Evolutionary conservation across 1,140 invertebrate species (phyloP), one percentile per base, ranked within the genome.

Genomic region (Vollenhovia emeryi): DNA sequence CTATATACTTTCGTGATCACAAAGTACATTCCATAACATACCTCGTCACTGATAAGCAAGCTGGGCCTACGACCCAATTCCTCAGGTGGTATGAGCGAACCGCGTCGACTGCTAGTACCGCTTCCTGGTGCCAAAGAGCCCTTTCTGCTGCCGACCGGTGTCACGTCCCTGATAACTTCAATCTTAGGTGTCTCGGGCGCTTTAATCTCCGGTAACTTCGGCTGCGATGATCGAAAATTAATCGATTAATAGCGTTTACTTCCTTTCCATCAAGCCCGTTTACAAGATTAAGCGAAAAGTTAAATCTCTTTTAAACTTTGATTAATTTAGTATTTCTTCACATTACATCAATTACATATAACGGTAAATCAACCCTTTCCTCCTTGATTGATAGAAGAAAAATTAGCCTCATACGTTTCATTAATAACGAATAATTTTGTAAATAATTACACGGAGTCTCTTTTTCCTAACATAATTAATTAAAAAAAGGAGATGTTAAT

Each of bases 31-130:
- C 79, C 85, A 85, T 89, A 90, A 91, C 94, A 95, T 97, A 99
- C 98, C 97, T 99, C 98, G 95, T 99, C 98, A 94, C 98, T 98
- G 93, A 99, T 98, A 91, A 98, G 97, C 86, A 98, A 96, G 91
- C 98, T 98, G 84, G 98, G 97, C 89, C 98, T 96, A 90, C 98
- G 96, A 89, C 97, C 97, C 94, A 97, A 97, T 93, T 97, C 97
- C 92, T 98, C 98, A 11, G 97, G 97, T 59, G 97, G 97, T 93
- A 98, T 97, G 62, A 98, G 96, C 13, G 98, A 98, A 33, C 98
- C 98, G 90, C 98, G 95, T 86, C 98, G 95, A 92, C 97, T 97
- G 40, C 96, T 95, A n/a, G 96, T 93, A 78, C 96, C 95, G 87
- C 96, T 95, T 78, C 96, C 97, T n/a, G 97, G 97, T 73, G 96